phyloP scores from a whole-genome alignment of 2,113 vertebrate genomes.

The Noturus placidus region DNA sequence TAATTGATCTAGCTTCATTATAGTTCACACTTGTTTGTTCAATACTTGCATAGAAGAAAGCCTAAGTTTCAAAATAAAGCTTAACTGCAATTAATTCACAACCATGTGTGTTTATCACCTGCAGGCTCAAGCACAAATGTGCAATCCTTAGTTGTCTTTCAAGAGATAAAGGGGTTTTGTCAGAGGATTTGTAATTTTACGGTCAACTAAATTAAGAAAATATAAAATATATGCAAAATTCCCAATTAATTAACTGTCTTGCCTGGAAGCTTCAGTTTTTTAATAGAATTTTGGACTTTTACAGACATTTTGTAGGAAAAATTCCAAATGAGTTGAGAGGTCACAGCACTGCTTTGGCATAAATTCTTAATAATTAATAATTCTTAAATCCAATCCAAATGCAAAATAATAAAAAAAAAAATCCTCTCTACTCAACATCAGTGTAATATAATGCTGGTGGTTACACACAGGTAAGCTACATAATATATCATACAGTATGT shows the following conservation, averaged over 20 bases:
- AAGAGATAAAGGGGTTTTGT: constrained; percentile 51
- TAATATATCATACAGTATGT: not conserved
- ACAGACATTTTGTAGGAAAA: constrained; percentile 21
- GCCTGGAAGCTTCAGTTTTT: constrained; percentile 34
- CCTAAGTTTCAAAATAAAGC: constrained; percentile 23
- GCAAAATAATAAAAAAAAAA: too few species aligned
- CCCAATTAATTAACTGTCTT: constrained; percentile 5
- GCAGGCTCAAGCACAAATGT: constrained; percentile 37
- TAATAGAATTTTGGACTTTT: constrained; percentile 45
- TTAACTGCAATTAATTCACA: constrained; percentile 33
- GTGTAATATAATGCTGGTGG: not conserved
- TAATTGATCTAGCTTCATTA: too few species aligned
- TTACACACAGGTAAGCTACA: not conserved
- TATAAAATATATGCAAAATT: not conserved
- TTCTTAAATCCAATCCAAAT: not conserved
- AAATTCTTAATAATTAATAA: not conserved
- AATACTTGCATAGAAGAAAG: too few species aligned
- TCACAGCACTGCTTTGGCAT: not conserved
- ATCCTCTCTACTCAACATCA: not conserved
- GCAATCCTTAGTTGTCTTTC: constrained; percentile 27
- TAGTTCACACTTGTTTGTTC: too few species aligned
- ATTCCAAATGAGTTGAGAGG: constrained; percentile 24
- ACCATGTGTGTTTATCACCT: constrained; percentile 44
- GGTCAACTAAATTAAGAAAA: constrained; percentile 43
- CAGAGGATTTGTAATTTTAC: constrained; percentile 51